Base-by-base conservation (phyloP, 1,140 invertebrate species). In the Formica selysi region DNA sequence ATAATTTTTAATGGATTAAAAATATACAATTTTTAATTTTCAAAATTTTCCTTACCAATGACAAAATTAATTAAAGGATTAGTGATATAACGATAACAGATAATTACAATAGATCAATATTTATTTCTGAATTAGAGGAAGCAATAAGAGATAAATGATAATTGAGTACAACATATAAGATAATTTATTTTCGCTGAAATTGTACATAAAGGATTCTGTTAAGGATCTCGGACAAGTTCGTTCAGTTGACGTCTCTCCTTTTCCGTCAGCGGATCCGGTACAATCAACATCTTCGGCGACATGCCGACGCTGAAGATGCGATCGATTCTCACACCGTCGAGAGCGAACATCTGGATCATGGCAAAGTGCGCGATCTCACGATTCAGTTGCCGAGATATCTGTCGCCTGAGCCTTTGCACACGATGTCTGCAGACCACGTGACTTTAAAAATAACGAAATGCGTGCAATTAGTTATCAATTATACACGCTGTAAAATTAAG, bases 291-390 rank as follows among this genome's bases (percentile, higher is more conserved):
- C 68, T 91, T 89, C 81, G 86, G 89, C 22, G 91, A 86, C 90
- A 94, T 93, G 67, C 94, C 94, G 36, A 93, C 74, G 81, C 91
- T 93, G 85, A 94, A 94, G 73, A 92, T 85, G 16, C 93, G 92
- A 76, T 94, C 94, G 41, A 95, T 74, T 83, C 91, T 92, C 1
- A 94, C 91, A 32, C 93, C 88, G 26, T 93, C 92, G 44, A 94
- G 88, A 36, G 94, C 94, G 71, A 89, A 91, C 67, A 90, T 85
- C 61, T 95, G 94, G 87, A 93, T 93, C 90, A 94, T 92, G 62
- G 92, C 79, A 16, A 95, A 93, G 78, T 94, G 90, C 70, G 89
- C 86, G 65, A 95, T 91, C 76, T 95, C 93, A 3, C 89, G 91
- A 87, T 93, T 93, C 36, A 95, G n/a, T 38, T 94, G 93, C 6